Conservation (phyloP, 2,888 invertebrate genomes). For the Pharmacophagus antenor region DNA sequence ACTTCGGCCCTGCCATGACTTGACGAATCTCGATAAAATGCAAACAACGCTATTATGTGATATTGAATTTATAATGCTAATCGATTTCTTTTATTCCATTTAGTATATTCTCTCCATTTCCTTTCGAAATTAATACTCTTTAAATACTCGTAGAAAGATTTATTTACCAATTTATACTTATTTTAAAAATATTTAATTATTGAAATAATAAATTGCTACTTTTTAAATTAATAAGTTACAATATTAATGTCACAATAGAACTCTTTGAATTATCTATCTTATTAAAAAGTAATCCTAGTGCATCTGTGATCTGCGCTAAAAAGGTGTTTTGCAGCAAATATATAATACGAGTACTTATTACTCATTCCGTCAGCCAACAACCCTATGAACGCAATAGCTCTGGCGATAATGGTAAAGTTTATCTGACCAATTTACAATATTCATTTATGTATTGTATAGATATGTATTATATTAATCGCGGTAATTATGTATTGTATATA, state of each 20-base stretch:
- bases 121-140: conserved; percentile 13
- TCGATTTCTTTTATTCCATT: conserved; percentile 24
- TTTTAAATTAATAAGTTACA: too few species aligned
- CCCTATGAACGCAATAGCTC: too few species aligned
- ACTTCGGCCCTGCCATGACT: conserved; percentile 68
- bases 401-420: too few species aligned
- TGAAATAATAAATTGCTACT: too few species aligned
- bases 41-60: conserved; percentile 42
- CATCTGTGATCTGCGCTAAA: not conserved
- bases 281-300: not conserved
- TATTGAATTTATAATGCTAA: conserved; percentile 36
- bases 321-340: not conserved
- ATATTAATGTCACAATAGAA: too few species aligned
- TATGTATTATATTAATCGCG: too few species aligned
- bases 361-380: too few species aligned
- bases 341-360: not conserved
- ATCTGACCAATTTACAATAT: too few species aligned
- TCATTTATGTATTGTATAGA: too few species aligned
- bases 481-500: too few species aligned
- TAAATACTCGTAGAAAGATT: not conserved
- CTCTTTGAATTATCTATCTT: too few species aligned
- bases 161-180: not conserved
- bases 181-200: too few species aligned
- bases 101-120: not conserved
- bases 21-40: conserved; percentile 59